A percentile compares a stretch with the other conserved stretches of the same genome.
These are phyloP conservation scores for Calliphora vicina DNA, from an alignment of 1,140 invertebrate genomes.

Conservation along the genomic window DNA sequence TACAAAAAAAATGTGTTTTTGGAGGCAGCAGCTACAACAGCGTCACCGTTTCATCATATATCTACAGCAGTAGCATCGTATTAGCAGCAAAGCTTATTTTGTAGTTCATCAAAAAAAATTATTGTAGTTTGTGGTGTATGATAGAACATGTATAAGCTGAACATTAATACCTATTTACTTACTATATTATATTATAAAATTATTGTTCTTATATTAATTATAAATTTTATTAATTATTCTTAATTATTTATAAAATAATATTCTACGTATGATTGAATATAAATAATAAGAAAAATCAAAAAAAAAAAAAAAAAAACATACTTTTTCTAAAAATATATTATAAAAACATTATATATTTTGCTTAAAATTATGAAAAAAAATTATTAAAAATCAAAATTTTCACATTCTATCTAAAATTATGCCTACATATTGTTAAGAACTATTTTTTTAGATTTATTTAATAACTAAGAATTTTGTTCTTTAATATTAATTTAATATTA, in stretches of 20 bases:
- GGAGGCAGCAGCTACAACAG: too few relatives aligned
- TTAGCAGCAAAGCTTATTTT: too few relatives aligned
- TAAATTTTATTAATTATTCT: not conserved
- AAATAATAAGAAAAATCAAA: not conserved
- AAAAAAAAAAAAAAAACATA: not conserved
- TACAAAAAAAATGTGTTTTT: not conserved
- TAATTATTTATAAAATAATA: not conserved
- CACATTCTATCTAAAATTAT: not conserved
- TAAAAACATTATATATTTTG: not conserved
- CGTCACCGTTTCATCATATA: not conserved
- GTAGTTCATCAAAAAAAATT: too few relatives aligned
- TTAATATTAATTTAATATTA: not conserved
- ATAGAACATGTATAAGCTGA: not conserved
- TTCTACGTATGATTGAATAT: not conserved
- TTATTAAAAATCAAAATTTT: not conserved
- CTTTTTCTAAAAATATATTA: not conserved
- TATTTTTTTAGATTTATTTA: not conserved
- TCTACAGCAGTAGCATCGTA: not conserved
- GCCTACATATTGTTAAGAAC: too few relatives aligned
- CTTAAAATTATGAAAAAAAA: not conserved
- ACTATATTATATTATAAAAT: not conserved
- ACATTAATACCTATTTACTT: too few relatives aligned
- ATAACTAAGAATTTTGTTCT: not conserved
- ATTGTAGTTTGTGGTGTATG: not conserved
- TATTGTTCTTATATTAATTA: not conserved